Conservation (phyloP, 2,888 invertebrate genomes). For the Hipparchia semele region DNA sequence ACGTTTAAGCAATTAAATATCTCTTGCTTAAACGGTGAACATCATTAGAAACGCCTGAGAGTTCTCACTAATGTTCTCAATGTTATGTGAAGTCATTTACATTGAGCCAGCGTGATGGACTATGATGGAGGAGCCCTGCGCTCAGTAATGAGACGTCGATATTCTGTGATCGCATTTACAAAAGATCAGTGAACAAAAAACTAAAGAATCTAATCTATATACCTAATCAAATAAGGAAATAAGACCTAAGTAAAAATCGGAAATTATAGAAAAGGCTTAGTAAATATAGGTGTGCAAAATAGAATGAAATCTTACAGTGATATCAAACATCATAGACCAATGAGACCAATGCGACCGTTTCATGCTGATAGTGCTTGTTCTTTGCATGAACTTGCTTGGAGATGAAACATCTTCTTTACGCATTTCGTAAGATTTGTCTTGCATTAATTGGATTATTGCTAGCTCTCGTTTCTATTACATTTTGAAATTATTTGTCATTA, state of each 20-base stretch:
- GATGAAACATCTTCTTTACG: conserved; percentile 56
- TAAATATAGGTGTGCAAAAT: neutral
- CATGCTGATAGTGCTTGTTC: conserved; percentile 60
- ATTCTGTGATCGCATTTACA: no score
- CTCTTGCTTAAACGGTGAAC: no score
- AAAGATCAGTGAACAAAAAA: neutral
- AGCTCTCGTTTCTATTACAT: conserved; percentile 58
- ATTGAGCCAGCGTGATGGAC: no score
- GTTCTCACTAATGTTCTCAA: no score
- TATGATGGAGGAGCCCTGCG: no score
- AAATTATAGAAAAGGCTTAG: neutral
- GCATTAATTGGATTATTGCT: conserved; percentile 67
- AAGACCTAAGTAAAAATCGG: no score
- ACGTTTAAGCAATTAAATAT: no score
- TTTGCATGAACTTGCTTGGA: conserved; percentile 43
- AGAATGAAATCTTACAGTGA: conserved; percentile 50
- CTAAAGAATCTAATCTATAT: no score
- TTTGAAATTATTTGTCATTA: neutral
- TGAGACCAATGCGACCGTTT: conserved; percentile 56
- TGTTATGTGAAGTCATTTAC: no score
- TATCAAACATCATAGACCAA: conserved; percentile 60
- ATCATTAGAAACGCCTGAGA: no score
- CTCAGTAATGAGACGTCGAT: no score
- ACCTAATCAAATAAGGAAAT: no score
- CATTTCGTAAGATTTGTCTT: conserved; percentile 63